Evolutionary conservation across 2,888 invertebrate genomes (phyloP), one percentile per base, ranked within the genome.

Genomic region (Heliconius ismenius): DNA sequence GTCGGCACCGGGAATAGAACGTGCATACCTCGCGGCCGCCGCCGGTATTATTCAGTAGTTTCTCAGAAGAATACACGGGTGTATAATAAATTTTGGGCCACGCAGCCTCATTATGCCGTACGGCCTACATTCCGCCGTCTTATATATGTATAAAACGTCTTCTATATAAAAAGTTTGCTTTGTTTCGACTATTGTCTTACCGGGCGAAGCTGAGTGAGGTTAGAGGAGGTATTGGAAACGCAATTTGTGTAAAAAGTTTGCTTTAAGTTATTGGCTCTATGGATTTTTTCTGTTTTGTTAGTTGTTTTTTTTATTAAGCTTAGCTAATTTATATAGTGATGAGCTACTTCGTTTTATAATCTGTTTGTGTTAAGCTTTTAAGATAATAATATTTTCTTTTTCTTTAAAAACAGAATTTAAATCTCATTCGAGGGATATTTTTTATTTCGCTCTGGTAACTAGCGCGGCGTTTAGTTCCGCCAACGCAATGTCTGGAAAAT

Each of bases 1-100:
- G 90, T 86, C 72, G 72, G 73, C 81, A 73, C 36, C 86, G 91
- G 90, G 90, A 89, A 89, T 85, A 87, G 87, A 89, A 87, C 88
- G 82, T 85, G 91, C 90, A 90, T 91, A 90, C 91, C 91, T 82
- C 83, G 83, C 77, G 79, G 79, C 82, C 84, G 81, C 84, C 86
- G 85, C 85, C 89, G 90, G 70, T 88, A 92, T 92, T 89, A 91
- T 90, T 91, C 92, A 90, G 90, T 88, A 89, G 90, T 87, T 93
- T 92, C 92, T 85, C 85, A 87, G 92, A 92, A 91, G 84, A 85
- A 85, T 84, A 32, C 32, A 32, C 7, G 84, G 84, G 83, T 86
- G 86, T 86, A 84, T 75, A 86, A 92, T 93, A 92, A 92, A 93
- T 93, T 88, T 89, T 81, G 82, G 80, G 80, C 80, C 76, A 79